Conservation (phyloP, 2,888 invertebrate species). For the Pandemis cinnamomeana region DNA sequence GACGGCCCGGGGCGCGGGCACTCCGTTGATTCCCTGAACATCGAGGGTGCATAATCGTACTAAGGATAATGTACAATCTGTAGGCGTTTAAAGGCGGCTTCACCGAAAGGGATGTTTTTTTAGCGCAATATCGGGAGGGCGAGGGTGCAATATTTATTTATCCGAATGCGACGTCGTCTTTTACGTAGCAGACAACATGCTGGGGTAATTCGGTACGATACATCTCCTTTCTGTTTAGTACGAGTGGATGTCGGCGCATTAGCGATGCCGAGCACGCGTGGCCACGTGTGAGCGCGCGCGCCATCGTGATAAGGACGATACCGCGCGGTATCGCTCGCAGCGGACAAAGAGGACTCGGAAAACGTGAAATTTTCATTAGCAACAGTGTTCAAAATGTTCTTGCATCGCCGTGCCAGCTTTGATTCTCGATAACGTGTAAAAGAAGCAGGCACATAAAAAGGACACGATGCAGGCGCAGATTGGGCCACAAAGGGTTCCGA, state of each 20-base stretch:
- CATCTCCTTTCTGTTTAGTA: constrained; percentile 56
- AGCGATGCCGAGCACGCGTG: constrained; percentile 75
- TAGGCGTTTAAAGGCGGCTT: constrained; percentile 85
- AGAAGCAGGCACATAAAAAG: constrained; percentile 79
- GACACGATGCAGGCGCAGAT: constrained; percentile 80
- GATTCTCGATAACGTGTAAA: constrained; percentile 82
- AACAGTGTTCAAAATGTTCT: constrained; percentile 77
- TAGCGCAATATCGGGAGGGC: constrained; percentile 80
- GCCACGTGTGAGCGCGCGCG: constrained; percentile 69
- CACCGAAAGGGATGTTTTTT: constrained; percentile 84
- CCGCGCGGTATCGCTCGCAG: constrained; percentile 61
- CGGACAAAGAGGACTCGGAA: constrained; percentile 74
- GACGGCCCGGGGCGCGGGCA: constrained; percentile 73
- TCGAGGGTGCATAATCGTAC: constrained; percentile 84
- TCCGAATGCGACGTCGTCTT: constrained; percentile 76
- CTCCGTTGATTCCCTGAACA: constrained; percentile 81
- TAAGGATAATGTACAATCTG: constrained; percentile 85
- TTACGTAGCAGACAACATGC: constrained; percentile 73
- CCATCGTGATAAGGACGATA: constrained; percentile 78
- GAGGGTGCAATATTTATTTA: constrained; percentile 85
- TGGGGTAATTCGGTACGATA: constrained; percentile 70
- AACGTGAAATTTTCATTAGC: constrained; percentile 83
- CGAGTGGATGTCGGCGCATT: constrained; percentile 63
- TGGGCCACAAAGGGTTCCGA: constrained; percentile 84
- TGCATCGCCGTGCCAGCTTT: constrained; percentile 69